Evolutionary conservation across 2,888 invertebrate species (phyloP).

Genomic region (Apamea epomidion): DNA sequence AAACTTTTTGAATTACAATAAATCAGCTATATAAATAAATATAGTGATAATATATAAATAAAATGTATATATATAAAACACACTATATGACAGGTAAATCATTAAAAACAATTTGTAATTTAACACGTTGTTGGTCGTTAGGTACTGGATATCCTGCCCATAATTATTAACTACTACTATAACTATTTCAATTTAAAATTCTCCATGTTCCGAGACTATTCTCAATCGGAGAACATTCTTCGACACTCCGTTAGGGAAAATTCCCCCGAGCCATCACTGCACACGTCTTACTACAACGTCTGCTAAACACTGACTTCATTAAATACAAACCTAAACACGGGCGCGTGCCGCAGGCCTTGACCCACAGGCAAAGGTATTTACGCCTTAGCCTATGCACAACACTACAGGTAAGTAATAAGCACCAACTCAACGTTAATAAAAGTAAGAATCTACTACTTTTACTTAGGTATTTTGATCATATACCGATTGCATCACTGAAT

Average conservation of each 20-base stretch:
- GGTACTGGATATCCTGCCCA: no score
- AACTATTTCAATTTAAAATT: background rate
- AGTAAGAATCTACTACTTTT: background rate
- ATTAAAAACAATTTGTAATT: background rate
- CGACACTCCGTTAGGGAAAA: background rate
- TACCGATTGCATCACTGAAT: background rate
- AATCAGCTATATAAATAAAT: no score
- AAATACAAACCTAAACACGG: no score
- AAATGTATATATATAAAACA: no score
- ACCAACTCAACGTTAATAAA: background rate
- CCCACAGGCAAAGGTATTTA: background rate
- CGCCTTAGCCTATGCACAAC: background rate
- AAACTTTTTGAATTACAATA: no score
- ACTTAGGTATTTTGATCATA: background rate
- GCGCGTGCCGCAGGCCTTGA: background rate
- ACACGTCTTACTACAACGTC: background rate
- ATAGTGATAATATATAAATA: no score
- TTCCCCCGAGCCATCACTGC: background rate
- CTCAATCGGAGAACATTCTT: background rate
- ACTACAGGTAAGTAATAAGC: background rate
- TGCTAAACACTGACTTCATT: background rate
- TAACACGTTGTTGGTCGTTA: background rate
- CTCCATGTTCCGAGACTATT: background rate
- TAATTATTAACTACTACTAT: no score
- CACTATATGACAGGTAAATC: no score